Base-by-base conservation (phyloP, 2,888 invertebrate species). In the Patella pellucida region DNA sequence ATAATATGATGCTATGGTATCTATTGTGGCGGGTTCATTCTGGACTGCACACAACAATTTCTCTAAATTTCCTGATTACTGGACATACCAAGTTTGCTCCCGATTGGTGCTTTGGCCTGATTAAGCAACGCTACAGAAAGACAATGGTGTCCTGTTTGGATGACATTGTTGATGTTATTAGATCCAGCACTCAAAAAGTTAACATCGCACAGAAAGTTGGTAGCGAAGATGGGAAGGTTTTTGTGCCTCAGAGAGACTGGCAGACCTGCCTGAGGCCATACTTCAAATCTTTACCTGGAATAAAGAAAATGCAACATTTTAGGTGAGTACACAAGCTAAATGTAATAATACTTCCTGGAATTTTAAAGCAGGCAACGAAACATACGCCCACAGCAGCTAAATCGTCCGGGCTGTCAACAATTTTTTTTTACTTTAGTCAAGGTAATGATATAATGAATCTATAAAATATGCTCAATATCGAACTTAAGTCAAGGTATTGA, bases 31-130 rank as follows among this genome's bases (percentile, higher is more conserved):
- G 79, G 0, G 19, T 67, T 11, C 16, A 56, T 23, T 69, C 14
- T 16, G 69, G 70, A 3, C 68, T 50, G 1, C 77, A 78, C 68
- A 19, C 27, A 0, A 52, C 41, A 1, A 67, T 78, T 19, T 68
- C 75, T 7, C 7, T 77, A 7, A 73, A 72, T 52, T 81, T 79
- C 62, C 68, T 81, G 69, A 68, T 72, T 14, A 67, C 75, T 7
- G 79, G 81, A 11, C 79, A 80, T 54, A 78, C 79, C 1, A 80
- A 81, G 41, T 80, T 80, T 68, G 52, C 78, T 7, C 41, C 41
- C 7, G 41, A 41, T 3, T 41, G 41, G 5, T 41, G 5, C 7
- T 41, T 41, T 41, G 79, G 81, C 0, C 68, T 80, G 5, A 19
- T 79, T 4, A 80, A 81, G 68, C 51, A 68, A 15, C 41, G 68